Percentiles rank a stretch among this genome's conserved stretches.
Evolutionary conservation across 1,140 invertebrate genomes (phyloP).

Genomic region (Berghia stephanieae): DNA sequence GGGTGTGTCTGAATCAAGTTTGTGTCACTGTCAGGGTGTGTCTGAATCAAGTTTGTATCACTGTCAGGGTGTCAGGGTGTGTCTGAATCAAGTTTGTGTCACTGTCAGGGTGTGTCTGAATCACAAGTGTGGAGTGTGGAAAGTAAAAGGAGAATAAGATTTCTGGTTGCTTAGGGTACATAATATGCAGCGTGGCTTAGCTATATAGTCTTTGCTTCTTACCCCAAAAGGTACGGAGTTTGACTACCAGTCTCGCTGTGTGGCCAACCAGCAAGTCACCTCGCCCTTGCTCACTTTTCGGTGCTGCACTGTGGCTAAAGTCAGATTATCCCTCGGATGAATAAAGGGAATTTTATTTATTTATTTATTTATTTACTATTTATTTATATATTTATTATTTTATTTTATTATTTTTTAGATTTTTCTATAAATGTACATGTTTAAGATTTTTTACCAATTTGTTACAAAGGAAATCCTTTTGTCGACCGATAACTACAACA

Average conservation of each 20-base stretch:
- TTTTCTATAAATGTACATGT: not conserved
- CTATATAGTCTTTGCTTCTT: not conserved
- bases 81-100: too few species aligned
- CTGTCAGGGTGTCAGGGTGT: too few species aligned
- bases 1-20: too few species aligned
- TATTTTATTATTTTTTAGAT: not conserved
- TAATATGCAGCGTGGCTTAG: not conserved
- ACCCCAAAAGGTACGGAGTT: not conserved
- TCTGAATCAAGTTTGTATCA: too few species aligned
- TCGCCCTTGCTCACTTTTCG: not conserved
- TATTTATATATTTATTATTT: not conserved
- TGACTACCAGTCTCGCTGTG: too few species aligned
- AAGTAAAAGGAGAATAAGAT: too few species aligned
- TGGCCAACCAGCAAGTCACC: not conserved
- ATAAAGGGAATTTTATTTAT: not conserved
- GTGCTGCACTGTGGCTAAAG: not conserved
- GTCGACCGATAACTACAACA: not conserved
- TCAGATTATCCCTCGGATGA: not conserved
- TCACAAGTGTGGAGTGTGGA: too few species aligned
- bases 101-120: too few species aligned
- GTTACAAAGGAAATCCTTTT: not conserved
- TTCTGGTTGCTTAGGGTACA: too few species aligned
- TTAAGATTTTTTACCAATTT: not conserved
- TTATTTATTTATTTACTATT: not conserved
- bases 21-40: too few species aligned